phyloP scores from a whole-genome alignment of 2,113 vertebrate genomes.

The Scytalopus superciliaris region DNA sequence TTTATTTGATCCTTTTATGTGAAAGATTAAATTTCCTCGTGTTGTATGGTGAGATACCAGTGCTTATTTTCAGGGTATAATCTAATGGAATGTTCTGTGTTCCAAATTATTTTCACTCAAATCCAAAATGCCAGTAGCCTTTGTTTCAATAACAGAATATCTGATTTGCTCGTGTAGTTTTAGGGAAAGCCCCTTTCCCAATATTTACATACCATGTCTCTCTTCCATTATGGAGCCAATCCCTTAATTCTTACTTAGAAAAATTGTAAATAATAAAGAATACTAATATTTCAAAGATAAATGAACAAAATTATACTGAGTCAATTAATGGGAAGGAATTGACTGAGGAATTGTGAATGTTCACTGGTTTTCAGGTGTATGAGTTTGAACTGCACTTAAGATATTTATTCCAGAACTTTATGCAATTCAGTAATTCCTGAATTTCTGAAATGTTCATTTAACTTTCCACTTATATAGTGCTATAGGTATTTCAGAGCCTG shows the following conservation, averaged over 20 bases:
- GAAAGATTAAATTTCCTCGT: slow-evolving; percentile 43
- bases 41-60: not conserved
- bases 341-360: not conserved
- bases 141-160: slow-evolving; percentile 59
- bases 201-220: not conserved
- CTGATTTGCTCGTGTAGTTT: slow-evolving; percentile 17
- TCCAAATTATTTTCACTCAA: not conserved
- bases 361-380: not conserved
- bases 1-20: slow-evolving; percentile 58
- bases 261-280: not conserved
- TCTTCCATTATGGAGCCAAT: slow-evolving; percentile 1
- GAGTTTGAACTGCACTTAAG: not conserved
- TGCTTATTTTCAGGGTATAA: slow-evolving; percentile 36
- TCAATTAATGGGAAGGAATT: not conserved
- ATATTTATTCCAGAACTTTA: not conserved
- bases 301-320: not conserved
- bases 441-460: not conserved
- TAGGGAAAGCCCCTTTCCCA: slow-evolving; percentile 25
- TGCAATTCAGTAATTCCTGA: not conserved
- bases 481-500: not conserved
- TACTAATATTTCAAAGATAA: not conserved
- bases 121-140: not conserved
- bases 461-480: not conserved
- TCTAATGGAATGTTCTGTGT: not conserved
- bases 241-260: not conserved